phyloP scores from a whole-genome alignment of 2,113 vertebrate genomes.

The Thalassarche chlororhynchos region DNA sequence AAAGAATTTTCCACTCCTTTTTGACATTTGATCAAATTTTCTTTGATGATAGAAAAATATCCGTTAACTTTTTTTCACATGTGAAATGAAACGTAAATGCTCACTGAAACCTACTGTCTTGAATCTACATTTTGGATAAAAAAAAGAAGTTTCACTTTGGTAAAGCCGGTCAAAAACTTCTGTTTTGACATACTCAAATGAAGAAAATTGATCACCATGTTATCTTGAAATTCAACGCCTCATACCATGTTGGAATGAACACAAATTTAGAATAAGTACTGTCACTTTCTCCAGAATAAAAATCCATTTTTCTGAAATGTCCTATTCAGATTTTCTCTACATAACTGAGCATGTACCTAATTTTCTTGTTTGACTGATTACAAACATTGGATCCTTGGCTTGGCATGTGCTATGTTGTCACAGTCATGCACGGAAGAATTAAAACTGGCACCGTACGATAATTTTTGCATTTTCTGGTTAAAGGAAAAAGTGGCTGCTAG shows the following conservation, averaged over 20 bases:
- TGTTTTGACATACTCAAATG: not conserved
- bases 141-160: not conserved
- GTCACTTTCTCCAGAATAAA: not conserved
- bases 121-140: not conserved
- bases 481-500: not conserved
- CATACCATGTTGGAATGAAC: not conserved
- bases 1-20: not conserved
- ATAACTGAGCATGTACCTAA: not conserved
- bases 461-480: not conserved
- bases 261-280: not conserved
- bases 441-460: not conserved
- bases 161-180: not conserved
- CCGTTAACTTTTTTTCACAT: not conserved
- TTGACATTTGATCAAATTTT: not conserved
- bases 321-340: not conserved
- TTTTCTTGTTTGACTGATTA: not conserved
- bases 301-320: not conserved
- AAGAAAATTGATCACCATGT: not conserved
- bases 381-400: not conserved
- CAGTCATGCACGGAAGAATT: not conserved
- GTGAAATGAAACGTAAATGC: not conserved
- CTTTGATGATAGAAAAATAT: not conserved
- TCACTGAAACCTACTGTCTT: not conserved
- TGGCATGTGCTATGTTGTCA: not conserved
- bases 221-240: not conserved